phyloP scores from a whole-genome alignment of 2,113 vertebrate genomes.

The Melierax canorus region DNA sequence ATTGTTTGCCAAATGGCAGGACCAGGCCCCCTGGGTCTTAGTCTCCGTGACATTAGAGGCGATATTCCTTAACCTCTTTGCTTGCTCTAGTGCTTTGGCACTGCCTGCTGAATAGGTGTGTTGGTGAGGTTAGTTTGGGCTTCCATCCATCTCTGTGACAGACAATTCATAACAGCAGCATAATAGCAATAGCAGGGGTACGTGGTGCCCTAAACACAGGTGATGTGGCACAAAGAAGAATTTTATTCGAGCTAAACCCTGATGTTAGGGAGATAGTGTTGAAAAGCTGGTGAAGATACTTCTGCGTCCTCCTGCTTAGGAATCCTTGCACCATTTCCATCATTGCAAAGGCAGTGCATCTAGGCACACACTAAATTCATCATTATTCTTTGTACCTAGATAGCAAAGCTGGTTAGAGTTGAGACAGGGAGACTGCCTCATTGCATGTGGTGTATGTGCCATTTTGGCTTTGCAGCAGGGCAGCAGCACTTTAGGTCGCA shows the following conservation, averaged over 20 bases:
- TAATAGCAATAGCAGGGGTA: accelerated
- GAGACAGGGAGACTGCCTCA: not conserved
- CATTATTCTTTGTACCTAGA: not conserved
- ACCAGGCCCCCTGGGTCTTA: not conserved
- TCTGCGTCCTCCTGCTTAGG: not conserved
- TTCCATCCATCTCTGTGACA: not conserved
- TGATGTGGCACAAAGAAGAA: not conserved
- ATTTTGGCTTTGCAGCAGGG: not conserved
- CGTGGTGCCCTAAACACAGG: accelerated
- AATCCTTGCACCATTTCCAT: not conserved
- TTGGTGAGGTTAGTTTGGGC: not conserved
- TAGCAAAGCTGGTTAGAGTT: not conserved
- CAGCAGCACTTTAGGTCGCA: not conserved
- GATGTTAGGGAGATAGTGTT: not conserved
- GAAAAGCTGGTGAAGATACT: not conserved
- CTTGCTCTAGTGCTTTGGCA: not conserved
- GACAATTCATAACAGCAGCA: accelerated
- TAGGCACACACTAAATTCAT: not conserved
- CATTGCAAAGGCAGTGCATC: not conserved
- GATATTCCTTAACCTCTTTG: not conserved
- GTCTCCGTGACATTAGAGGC: not conserved
- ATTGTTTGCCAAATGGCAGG: not conserved
- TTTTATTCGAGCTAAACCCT: not conserved
- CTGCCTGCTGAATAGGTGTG: not conserved
- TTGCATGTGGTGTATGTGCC: not conserved